Conservation (phyloP, 2,888 invertebrate species). For the Drosophila pegasa region DNA sequence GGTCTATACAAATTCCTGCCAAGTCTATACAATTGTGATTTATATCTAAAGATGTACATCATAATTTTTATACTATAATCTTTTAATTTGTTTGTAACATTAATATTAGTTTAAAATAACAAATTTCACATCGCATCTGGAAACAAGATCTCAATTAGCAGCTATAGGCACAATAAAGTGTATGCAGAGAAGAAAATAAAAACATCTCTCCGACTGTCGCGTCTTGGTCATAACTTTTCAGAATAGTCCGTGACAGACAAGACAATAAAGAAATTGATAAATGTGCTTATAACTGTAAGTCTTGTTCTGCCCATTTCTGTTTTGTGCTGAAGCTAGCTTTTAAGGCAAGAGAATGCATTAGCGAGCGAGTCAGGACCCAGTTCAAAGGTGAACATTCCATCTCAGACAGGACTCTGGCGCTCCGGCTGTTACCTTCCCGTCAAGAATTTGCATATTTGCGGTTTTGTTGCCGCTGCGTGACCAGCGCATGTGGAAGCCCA, state of each 20-base stretch:
- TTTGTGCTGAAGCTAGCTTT: slow-evolving; percentile 47
- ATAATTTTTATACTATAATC: no score
- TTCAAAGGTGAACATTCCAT: slow-evolving; percentile 71
- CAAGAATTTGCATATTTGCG: slow-evolving; percentile 76
- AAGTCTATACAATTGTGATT: no score
- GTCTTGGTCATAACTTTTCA: slow-evolving; percentile 35
- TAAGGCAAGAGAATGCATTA: slow-evolving; percentile 58
- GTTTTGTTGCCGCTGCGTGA: slow-evolving; percentile 60
- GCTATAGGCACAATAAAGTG: no score
- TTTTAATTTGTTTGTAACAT: no score
- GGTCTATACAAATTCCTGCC: no score
- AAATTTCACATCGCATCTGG: no score
- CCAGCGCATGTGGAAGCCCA: slow-evolving; percentile 64
- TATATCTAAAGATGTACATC: no score
- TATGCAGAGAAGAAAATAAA: neutral
- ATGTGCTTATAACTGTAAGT: slow-evolving; percentile 16
- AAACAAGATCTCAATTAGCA: neutral
- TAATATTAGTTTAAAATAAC: no score
- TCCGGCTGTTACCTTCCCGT: slow-evolving; percentile 60
- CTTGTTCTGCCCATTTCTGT: slow-evolving; percentile 7
- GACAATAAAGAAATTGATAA: slow-evolving; percentile 18
- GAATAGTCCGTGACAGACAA: neutral
- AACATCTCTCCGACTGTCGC: slow-evolving; percentile 3
- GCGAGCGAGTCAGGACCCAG: slow-evolving; percentile 45
- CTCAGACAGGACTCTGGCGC: slow-evolving; percentile 22